Base-by-base conservation (phyloP, 2,888 invertebrate species). In the Thymelicus sylvestris region DNA sequence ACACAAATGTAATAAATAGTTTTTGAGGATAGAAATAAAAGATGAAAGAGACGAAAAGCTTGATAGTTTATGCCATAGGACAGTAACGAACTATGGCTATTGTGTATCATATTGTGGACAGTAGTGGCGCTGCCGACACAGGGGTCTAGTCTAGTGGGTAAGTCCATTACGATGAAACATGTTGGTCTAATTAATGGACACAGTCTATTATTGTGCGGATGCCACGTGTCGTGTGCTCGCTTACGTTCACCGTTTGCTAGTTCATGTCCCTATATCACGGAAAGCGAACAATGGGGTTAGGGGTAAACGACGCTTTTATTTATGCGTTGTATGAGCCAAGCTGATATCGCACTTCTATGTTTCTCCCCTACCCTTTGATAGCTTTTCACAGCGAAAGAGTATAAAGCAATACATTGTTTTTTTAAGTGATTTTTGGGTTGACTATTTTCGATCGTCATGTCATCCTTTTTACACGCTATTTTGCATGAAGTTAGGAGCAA, bases 121-220 rank as follows among this genome's bases (percentile, higher is more conserved):
- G 5, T 24, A 24, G 7, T 6, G 78, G 73, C 31, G 79, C 78
- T 77, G 79, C 81, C 83, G 85, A 85, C 88, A 82, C 84, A 83
- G 78, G 86, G 86, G 86, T 87, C 86, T 88, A 74, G 63, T 50
- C 15, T 44, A 68, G 73, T 55, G 24, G 55, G 57, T 38, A 38
- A 57, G 31, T 72, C 77, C 76, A 91, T 91, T 89, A 89, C 87
- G 83, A 88, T 88, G 88, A 88, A 89, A 89, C 89, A 89, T 86
- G 87, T 84, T 86, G 84, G 82, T 86, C 86, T 91, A 90, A 92
- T 92, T 91, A 91, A 91, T 90, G 87, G 86, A 84, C 86, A 81
- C 80, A 81, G 85, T 86, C 86, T 87, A 89, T 89, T 89, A 88
- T 85, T 84, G 84, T 79, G 79, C 81, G 83, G 80, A 80, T 80